Base-by-base conservation (phyloP, 2,797 vertebrate genomes). In the Channallabes apus region DNA sequence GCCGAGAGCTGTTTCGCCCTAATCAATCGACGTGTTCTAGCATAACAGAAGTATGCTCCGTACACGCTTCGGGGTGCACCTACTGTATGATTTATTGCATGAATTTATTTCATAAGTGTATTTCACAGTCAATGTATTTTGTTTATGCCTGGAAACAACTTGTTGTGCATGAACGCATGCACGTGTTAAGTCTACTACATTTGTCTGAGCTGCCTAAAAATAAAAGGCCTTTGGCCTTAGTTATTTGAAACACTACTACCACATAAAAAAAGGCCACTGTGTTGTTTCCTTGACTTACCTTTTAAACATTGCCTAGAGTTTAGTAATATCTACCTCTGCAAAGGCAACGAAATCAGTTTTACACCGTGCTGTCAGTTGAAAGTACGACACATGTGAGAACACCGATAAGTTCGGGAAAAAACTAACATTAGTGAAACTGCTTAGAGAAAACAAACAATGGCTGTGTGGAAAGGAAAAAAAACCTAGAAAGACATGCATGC, bases 341-440 rank as follows among this genome's bases (percentile, higher is more conserved):
- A 87, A 88, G 90, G 86, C 86, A 91, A 91, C 88, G 87, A 86
- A 85, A 79, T 79, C 56, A 24, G 76, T 93, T 76, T 91, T 89
- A 90, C 89, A 88, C 79, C 9, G n/a, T 87, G 86, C 84, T 81
- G 87, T 86, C 85, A 84, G 86, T 89, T 88, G 88, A 88, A 92
- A 89, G 88, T 89, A 72, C 92, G 90, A 91, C 90, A 88, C 71
- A 86, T 91, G 91, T 92, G 89, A 88, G 92, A 90, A 90, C 85
- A 85, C 85, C 89, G 87, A 81, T 92, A 94, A 90, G 89, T 90
- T 89, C 89, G 86, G 76, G 89, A 90, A 86, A 89, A 80, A 7
- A 18, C 51, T 29, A 78, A 56, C 86, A 65, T 78, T 22, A 72
- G 1, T 20, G 54, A 22, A 22, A 27, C 15, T 27, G 51, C 75